Conservation (phyloP, 1,140 invertebrate species). For the Mya arenaria region DNA sequence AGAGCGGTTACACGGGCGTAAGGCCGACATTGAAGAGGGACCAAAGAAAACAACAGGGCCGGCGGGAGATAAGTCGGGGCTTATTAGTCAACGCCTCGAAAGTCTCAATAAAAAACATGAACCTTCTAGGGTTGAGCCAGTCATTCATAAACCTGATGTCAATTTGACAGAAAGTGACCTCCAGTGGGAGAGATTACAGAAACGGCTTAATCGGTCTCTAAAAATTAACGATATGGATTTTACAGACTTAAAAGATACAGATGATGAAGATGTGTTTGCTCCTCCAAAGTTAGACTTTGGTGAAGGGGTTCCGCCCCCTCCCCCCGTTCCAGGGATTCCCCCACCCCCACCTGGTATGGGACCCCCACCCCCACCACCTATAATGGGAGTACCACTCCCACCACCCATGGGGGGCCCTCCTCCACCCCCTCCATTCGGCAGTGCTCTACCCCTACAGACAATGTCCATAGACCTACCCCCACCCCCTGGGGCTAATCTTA, state of each 20-base stretch:
- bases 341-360: constrained; percentile 80
- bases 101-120: constrained; percentile 83
- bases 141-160: constrained; percentile 82
- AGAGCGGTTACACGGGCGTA: constrained; percentile 47
- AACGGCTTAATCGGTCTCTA: constrained; percentile 90
- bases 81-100: constrained; percentile 96
- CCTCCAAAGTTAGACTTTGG: constrained; percentile 60
- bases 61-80: constrained; percentile 90
- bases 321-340: constrained; percentile 78
- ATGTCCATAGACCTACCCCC: constrained; percentile 77
- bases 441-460: constrained; percentile 81
- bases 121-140: constrained; percentile 78
- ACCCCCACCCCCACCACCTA: constrained; percentile 76
- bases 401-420: constrained; percentile 79
- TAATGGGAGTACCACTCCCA: constrained; percentile 68
- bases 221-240: constrained; percentile 98
- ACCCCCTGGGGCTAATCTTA: constrained; percentile 81
- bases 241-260: constrained; percentile 90
- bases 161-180: constrained; percentile 96
- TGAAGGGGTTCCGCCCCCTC: constrained; percentile 84
- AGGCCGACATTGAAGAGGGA: constrained; percentile 56
- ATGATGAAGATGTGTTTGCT: constrained; percentile 80
- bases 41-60: constrained; percentile 64
- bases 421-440: constrained; percentile 75
- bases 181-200: constrained; percentile 96